These are phyloP conservation scores for Passer domesticus DNA, from an alignment of 2,113 vertebrate genomes.

Conservation along the genomic window DNA sequence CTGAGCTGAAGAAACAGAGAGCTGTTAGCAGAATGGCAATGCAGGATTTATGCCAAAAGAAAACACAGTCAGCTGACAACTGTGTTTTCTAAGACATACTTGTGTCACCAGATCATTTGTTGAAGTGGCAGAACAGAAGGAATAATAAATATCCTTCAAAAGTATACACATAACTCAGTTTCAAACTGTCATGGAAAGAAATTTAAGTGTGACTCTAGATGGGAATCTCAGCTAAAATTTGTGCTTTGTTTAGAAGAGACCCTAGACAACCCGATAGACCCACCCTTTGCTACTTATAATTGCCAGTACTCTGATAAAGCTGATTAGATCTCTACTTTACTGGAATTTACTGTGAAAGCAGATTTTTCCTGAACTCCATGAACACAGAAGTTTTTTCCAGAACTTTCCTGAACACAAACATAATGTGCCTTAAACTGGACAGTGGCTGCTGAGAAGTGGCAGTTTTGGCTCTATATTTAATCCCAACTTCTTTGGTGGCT, in stretches of 20 bases:
- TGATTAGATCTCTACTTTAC: neutral
- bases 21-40: neutral
- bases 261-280: neutral
- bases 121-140: neutral
- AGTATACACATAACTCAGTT: neutral
- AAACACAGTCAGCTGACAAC: neutral
- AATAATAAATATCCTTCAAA: neutral
- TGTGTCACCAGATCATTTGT: neutral
- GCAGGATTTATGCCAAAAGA: neutral
- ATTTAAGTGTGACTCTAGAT: neutral
- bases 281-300: neutral
- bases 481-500: neutral
- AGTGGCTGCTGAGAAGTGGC: neutral
- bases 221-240: neutral
- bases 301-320: neutral
- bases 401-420: neutral
- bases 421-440: neutral
- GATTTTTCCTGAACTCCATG: neutral
- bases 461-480: neutral
- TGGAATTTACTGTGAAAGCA: neutral
- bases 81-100: neutral
- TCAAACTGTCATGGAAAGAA: neutral
- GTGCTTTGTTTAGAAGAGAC: neutral
- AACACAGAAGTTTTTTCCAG: neutral
- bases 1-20: neutral